Evolutionary conservation across 1,140 invertebrate species (phyloP).

Genomic region (Homalodisca vitripennis): DNA sequence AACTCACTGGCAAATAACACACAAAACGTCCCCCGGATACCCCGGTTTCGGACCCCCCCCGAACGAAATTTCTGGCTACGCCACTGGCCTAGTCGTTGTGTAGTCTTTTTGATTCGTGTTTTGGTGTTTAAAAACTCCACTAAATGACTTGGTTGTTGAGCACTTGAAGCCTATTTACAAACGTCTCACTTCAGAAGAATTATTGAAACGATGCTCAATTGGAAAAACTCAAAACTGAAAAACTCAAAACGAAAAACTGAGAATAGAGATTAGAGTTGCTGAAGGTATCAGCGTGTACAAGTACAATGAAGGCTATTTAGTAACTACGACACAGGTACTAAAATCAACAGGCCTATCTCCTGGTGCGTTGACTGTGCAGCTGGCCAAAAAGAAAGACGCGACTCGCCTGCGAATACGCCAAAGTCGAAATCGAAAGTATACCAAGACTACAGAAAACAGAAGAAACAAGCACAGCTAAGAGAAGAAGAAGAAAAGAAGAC

Average conservation of each 20-base stretch:
- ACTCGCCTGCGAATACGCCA: neutral
- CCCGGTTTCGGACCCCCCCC: too few species aligned
- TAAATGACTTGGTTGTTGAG: neutral
- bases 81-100: too few species aligned
- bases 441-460: neutral
- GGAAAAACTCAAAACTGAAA: constrained; percentile 9
- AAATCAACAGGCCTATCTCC: too few species aligned
- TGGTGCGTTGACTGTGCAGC: neutral
- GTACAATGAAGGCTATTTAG: too few species aligned
- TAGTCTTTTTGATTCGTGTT: too few species aligned
- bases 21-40: too few species aligned
- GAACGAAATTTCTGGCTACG: too few species aligned
- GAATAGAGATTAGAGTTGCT: neutral
- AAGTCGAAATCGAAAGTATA: neutral
- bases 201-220: neutral
- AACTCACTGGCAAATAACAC: too few species aligned
- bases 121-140: neutral
- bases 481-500: neutral
- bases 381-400: too few species aligned
- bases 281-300: neutral
- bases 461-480: neutral
- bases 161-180: neutral
- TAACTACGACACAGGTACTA: too few species aligned
- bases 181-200: neutral
- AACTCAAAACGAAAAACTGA: neutral